Percentiles rank a stretch among this genome's conserved stretches.
phyloP scores from a whole-genome alignment of 2,113 vertebrate genomes.

The Conger conger region DNA sequence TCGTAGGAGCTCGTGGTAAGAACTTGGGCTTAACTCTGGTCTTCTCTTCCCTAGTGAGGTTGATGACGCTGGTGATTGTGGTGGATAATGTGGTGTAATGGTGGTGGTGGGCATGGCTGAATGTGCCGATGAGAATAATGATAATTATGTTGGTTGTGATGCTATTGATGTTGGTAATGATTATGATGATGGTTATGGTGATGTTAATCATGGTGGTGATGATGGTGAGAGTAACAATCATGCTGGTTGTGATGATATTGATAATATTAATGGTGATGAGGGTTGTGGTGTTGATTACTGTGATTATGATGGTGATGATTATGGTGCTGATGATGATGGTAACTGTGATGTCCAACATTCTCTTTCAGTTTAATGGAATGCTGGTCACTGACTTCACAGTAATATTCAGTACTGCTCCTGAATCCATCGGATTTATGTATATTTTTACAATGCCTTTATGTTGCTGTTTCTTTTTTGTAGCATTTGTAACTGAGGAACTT shows the following conservation, averaged over 20 bases:
- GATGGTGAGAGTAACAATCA: no score
- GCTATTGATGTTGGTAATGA: no score
- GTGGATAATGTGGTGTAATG: no score
- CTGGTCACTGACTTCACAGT: background rate
- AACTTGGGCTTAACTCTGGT: conserved; percentile 3
- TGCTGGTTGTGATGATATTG: no score
- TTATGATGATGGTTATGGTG: background rate
- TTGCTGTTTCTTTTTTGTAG: background rate
- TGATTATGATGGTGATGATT: background rate
- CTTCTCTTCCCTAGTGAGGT: background rate
- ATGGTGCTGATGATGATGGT: background rate
- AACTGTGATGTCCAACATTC: background rate
- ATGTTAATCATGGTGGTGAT: background rate
- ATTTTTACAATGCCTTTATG: background rate
- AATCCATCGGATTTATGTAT: background rate
- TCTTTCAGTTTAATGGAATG: background rate
- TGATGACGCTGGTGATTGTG: no score
- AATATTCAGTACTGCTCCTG: background rate
- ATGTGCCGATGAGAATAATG: background rate
- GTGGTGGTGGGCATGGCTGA: background rate
- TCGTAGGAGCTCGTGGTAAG: conserved; percentile 67
- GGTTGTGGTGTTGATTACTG: background rate
- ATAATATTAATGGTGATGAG: background rate
- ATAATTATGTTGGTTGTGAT: background rate
- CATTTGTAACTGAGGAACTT: background rate